These are phyloP conservation scores for Drosophila watanabei DNA, from an alignment of 1,140 invertebrate genomes.

Conservation along the genomic window DNA sequence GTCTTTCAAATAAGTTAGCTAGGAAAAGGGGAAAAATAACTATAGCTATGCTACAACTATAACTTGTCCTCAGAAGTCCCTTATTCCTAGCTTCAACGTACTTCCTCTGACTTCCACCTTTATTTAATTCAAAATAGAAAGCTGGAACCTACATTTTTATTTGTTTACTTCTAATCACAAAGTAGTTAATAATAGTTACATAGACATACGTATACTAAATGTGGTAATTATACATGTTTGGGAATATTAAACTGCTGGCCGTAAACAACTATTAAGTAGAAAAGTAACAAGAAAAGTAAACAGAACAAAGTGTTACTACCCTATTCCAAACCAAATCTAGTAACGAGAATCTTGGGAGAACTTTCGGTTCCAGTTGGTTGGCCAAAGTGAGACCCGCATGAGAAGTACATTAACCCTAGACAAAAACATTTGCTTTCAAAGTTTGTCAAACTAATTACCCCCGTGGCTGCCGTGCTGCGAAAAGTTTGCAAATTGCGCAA, in stretches of 20 bases:
- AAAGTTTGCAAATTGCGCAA: slow-evolving; percentile 24
- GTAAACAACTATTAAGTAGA: slow-evolving; percentile 4
- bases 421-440: slow-evolving; percentile 29
- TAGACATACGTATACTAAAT: background rate
- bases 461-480: slow-evolving; percentile 20
- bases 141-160: background rate
- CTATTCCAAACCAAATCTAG: background rate
- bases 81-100: background rate
- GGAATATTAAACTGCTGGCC: slow-evolving; percentile 7
- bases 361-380: slow-evolving; percentile 40
- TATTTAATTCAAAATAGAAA: background rate
- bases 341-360: slow-evolving; percentile 23
- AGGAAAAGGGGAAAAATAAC: background rate
- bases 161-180: background rate
- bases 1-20: background rate
- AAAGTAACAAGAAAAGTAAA: slow-evolving; percentile 7
- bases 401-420: slow-evolving; percentile 45
- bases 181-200: slow-evolving; percentile 3
- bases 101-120: no score
- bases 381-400: slow-evolving; percentile 42
- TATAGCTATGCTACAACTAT: background rate
- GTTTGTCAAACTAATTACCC: slow-evolving; percentile 49
- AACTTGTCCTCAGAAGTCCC: background rate
- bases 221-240: slow-evolving; percentile 20
- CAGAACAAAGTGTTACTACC: slow-evolving; percentile 3